Base-by-base conservation (phyloP, 1,140 invertebrate species). In the Triops cancriformis region DNA sequence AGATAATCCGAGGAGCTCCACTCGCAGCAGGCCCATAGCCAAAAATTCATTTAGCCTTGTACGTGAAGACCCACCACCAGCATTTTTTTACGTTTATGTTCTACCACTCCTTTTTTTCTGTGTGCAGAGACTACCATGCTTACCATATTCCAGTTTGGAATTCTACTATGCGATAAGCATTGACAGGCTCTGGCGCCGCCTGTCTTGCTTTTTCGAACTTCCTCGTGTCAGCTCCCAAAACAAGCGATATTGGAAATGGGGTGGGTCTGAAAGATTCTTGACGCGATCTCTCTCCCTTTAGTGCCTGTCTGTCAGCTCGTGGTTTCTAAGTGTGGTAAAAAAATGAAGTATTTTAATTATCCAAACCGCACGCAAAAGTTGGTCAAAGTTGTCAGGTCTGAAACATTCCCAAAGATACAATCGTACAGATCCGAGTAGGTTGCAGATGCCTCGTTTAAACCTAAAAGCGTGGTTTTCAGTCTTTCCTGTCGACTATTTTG, bases 131-230 rank as follows among this genome's bases (percentile, higher is more conserved):
- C 18, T 64, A 64, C 51, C 51, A 64, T 64, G 51, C 51, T 64
- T n/a, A 64, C 51, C 51, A 64, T 64, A 64, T 64, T 64, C 51
- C 51, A n/a, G 51, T 64, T 64, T 64, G 51, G 51, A 64, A 64
- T 64, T 64, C 51, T 64, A 64, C 51, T 12, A 64, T 5, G 51
- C 51, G 51, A 64, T 64, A 64, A 64, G 51, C 51, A 64, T 23
- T 64, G 51, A 64, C 51, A 64, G 51, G 51, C n/a, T 23, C 51
- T 23, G 51, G 51, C 51, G 51, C 51, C 51, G 51, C 51, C 23
- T 64, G 51, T 64, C 51, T 64, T 64, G 51, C 14, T 64, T 64
- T 64, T 64, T 64, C 51, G 51, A 23, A 64, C 51, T 23, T 64
- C 51, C 51, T 64, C 51, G n/a, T 64, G 51, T 64, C 51, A 64